A percentile compares a stretch with the other conserved stretches of the same genome.
Conservation (phyloP, 1,140 invertebrate genomes). For the Mamestra configurata region DNA sequence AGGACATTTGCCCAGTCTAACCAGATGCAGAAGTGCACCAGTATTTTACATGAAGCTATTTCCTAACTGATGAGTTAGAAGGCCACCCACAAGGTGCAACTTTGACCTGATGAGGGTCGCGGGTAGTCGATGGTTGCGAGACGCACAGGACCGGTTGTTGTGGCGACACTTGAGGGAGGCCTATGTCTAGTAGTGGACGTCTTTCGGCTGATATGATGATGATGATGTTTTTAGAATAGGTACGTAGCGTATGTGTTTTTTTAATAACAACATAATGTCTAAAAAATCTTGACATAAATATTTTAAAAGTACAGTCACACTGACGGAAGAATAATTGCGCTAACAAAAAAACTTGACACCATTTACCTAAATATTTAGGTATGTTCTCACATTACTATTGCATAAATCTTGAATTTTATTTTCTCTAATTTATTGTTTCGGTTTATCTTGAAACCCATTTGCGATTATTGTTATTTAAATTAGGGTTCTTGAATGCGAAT, state of each 20-base stretch:
- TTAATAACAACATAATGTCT: background rate
- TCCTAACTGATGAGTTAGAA: no score
- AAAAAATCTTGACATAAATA: background rate
- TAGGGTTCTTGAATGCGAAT: background rate
- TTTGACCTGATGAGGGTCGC: no score
- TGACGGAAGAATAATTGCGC: background rate
- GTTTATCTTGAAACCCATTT: background rate
- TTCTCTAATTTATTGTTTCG: slow-evolving; percentile 21
- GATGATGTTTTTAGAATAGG: no score
- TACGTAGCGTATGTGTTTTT: background rate
- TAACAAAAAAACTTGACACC: slow-evolving; percentile 4
- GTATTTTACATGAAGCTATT: no score
- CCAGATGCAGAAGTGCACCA: no score
- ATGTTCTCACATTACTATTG: slow-evolving; percentile 6
- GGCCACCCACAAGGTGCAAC: no score
- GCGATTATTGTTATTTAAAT: slow-evolving; percentile 22
- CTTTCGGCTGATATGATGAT: no score
- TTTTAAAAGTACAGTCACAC: background rate
- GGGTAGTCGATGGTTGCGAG: no score
- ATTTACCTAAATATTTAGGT: slow-evolving; percentile 15
- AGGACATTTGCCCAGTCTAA: no score
- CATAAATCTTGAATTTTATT: slow-evolving; percentile 33
- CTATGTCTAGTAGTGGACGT: no score
- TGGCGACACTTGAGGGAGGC: no score
- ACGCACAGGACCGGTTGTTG: no score